phyloP scores from a whole-genome alignment of 2,113 vertebrate species.

The Tachycineta bicolor region DNA sequence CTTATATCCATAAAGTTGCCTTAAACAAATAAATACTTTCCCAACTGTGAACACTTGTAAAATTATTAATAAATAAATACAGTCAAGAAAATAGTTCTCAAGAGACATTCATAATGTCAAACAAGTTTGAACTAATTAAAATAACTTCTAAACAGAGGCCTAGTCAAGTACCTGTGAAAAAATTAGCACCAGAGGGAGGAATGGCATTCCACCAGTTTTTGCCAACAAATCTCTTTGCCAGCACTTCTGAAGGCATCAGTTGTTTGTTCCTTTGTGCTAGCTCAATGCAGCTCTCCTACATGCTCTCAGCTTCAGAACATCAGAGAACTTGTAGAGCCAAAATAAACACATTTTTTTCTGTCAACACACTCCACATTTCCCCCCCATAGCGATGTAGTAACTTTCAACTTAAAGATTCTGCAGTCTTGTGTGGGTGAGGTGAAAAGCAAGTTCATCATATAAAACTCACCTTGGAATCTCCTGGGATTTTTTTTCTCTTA shows the following conservation, averaged over 20 bases:
- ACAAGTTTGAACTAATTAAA: conserved; percentile 22
- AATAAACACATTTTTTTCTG: conserved; percentile 60
- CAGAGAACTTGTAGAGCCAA: conserved; percentile 31
- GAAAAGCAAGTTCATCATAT: conserved; percentile 23
- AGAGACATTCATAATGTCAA: background rate
- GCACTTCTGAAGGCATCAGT: conserved; percentile 28
- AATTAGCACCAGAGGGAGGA: background rate
- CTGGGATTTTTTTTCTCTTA: background rate
- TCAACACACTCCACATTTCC: background rate
- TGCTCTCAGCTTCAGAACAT: conserved; percentile 52
- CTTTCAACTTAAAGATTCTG: conserved; percentile 28
- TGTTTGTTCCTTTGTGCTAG: background rate
- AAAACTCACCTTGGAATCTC: background rate
- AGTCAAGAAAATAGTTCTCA: background rate
- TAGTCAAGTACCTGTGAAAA: background rate
- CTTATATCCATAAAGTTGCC: background rate
- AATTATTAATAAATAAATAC: background rate
- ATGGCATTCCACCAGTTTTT: background rate
- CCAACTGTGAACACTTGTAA: background rate
- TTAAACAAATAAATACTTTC: background rate
- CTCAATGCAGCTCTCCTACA: background rate
- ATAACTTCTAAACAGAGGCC: background rate
- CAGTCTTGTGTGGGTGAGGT: conserved; percentile 2
- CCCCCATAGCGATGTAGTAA: background rate
- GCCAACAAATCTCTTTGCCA: background rate